Evolutionary conservation across 2,797 vertebrate species (phyloP).

Genomic region (Aratinga solstitialis): DNA sequence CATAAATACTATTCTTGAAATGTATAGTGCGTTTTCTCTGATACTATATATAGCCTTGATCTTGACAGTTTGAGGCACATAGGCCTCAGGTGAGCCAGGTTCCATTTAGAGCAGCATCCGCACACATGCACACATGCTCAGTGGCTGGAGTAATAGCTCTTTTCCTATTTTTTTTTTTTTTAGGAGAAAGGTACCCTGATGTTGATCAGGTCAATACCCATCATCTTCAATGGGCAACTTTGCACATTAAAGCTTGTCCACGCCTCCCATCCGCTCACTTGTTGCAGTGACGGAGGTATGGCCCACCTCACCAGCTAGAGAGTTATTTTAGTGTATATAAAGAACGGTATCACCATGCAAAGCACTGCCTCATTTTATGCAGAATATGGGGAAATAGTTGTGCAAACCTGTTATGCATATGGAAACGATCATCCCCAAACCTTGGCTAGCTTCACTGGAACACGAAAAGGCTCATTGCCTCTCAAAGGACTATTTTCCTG

Average conservation of each 20-base stretch:
- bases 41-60: neutral
- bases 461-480: neutral
- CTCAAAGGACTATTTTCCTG: slow-evolving; percentile 48
- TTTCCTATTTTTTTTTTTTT: neutral
- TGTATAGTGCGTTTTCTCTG: neutral
- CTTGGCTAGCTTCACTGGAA: slow-evolving; percentile 34
- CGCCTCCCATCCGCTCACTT: neutral
- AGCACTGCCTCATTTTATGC: neutral
- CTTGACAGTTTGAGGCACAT: neutral
- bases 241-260: neutral
- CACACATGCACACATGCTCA: neutral
- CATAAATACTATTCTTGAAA: neutral
- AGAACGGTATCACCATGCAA: neutral
- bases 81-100: neutral
- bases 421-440: slow-evolving; percentile 38
- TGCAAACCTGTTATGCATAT: slow-evolving; percentile 20
- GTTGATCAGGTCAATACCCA: neutral
- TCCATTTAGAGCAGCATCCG: neutral
- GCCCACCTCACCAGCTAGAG: neutral
- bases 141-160: neutral
- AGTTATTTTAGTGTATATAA: neutral
- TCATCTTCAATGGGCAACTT: neutral
- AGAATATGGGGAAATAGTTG: neutral
- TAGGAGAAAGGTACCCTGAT: neutral
- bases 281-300: accelerated